phyloP scores from a whole-genome alignment of 1,140 invertebrate species.

The Rhagoletis pomonella region DNA sequence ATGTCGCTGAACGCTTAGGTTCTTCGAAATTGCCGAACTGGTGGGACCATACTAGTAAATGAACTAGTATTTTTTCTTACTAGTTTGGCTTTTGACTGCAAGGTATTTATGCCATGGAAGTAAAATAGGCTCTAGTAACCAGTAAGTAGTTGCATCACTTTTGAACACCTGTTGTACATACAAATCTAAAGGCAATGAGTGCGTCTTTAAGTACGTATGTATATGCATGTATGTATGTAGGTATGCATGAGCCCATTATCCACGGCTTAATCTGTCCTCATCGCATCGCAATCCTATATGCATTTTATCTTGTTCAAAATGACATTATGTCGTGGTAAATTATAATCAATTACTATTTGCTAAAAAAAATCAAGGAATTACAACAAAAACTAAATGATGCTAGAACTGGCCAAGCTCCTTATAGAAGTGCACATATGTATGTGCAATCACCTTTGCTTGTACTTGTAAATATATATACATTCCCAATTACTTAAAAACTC shows the following conservation, averaged over 20 bases:
- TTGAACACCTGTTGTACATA: slow-evolving; percentile 11
- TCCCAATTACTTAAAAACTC: too few relatives aligned
- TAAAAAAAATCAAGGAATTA: neutral
- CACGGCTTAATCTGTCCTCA: slow-evolving; percentile 11
- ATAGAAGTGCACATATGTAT: too few relatives aligned
- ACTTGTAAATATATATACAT: too few relatives aligned
- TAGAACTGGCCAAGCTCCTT: neutral
- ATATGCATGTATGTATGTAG: neutral
- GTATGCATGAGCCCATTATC: neutral
- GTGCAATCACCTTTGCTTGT: too few relatives aligned
- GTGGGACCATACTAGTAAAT: too few relatives aligned
- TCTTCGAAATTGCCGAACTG: too few relatives aligned
- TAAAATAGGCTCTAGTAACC: neutral
- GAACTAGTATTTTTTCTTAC: too few relatives aligned
- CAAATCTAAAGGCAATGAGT: neutral
- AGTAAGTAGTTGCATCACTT: slow-evolving; percentile 8
- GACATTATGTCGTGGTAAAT: slow-evolving; percentile 51
- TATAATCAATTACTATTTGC: slow-evolving; percentile 44
- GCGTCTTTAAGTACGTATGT: neutral
- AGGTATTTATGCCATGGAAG: neutral
- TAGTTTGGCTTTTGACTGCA: too few relatives aligned
- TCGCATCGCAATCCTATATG: neutral
- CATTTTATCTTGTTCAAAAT: slow-evolving; percentile 53
- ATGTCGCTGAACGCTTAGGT: too few relatives aligned
- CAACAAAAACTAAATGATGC: neutral